These are phyloP conservation scores for Pseudotriccus pelzelni DNA, from an alignment of 2,797 vertebrate species.

Conservation along the genomic window DNA sequence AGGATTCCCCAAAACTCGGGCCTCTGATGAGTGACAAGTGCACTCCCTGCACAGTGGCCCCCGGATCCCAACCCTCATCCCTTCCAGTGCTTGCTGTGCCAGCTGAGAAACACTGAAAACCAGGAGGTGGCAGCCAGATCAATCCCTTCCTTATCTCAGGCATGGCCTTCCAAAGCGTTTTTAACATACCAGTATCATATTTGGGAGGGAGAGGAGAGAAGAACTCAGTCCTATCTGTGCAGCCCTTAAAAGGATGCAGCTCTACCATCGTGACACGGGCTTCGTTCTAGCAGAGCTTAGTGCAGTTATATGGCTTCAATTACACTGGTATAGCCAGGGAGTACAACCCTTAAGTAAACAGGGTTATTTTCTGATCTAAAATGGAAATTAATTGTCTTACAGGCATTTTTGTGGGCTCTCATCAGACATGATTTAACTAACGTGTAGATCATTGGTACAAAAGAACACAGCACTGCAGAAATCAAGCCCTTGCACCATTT, in stretches of 20 bases:
- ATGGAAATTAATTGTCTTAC: not conserved
- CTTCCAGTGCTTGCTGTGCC: not conserved
- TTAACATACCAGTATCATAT: not conserved
- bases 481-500: not conserved
- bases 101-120: not conserved
- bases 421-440: not conserved
- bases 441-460: not conserved
- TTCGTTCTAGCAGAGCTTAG: not conserved
- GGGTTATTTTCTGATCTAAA: not conserved
- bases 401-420: not conserved
- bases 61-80: not conserved
- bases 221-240: not conserved
- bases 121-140: not conserved
- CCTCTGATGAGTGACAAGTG: not conserved
- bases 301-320: not conserved
- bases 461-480: not conserved
- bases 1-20: not conserved
- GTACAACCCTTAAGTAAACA: not conserved
- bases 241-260: not conserved
- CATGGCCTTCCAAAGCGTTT: not conserved
- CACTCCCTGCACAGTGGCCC: fast-evolving
- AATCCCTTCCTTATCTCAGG: not conserved
- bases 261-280: not conserved
- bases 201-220: not conserved
- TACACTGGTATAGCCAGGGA: not conserved